Conservation (phyloP, 1,140 invertebrate species). For the Berghia stephanieae region DNA sequence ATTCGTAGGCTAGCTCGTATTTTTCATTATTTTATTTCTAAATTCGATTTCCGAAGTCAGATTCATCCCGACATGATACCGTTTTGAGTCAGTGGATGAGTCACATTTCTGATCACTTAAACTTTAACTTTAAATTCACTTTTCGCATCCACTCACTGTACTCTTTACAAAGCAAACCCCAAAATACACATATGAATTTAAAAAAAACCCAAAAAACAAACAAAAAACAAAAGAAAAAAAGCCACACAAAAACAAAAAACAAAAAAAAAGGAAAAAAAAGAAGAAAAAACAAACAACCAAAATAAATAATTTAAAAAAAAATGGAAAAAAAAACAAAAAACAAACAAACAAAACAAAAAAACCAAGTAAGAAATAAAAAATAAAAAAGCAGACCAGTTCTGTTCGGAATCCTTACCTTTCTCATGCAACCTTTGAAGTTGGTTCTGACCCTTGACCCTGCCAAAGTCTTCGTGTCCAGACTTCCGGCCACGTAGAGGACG, state of each 20-base stretch:
- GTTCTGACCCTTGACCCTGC: constrained; percentile 85
- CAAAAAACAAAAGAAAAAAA: neutral
- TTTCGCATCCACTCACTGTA: too few species aligned
- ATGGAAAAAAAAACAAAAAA: neutral
- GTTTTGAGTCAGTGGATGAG: too few species aligned
- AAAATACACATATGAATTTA: neutral
- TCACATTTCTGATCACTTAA: too few species aligned
- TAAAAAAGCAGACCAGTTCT: neutral
- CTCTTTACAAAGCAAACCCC: neutral
- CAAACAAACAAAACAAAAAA: neutral
- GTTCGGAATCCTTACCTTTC: constrained; percentile 78
- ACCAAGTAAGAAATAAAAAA: neutral
- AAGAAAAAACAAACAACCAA: neutral
- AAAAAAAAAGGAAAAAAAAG: neutral
- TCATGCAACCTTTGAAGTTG: constrained; percentile 94
- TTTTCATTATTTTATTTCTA: too few species aligned
- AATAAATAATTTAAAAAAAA: neutral
- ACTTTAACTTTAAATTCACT: too few species aligned
- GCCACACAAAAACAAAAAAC: neutral
- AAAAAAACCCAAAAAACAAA: neutral
- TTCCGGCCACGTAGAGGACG: constrained; percentile 87
- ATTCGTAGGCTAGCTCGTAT: too few species aligned
- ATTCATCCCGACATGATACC: too few species aligned
- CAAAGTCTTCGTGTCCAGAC: constrained; percentile 80
- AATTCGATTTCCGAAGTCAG: too few species aligned